A percentile compares a stretch with the other conserved stretches of the same genome.
These are phyloP conservation scores for Ceyx cyanopectus DNA, from an alignment of 2,113 vertebrate species.

Conservation along the genomic window DNA sequence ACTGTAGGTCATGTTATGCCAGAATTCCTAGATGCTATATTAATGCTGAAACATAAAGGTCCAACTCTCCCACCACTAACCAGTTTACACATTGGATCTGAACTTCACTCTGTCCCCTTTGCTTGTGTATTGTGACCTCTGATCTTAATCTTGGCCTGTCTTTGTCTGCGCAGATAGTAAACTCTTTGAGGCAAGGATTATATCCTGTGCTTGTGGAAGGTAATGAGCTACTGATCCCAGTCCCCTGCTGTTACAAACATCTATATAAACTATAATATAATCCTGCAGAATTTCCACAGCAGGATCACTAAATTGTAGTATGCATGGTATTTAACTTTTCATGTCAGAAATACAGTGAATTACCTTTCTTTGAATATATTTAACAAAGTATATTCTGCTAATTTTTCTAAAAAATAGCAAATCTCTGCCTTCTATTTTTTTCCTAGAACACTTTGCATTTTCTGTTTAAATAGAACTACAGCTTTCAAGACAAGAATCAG, in stretches of 20 bases:
- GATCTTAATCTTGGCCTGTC: constrained; percentile 45
- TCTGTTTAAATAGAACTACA: not conserved
- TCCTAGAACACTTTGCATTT: not conserved
- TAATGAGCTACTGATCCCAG: constrained; percentile 33
- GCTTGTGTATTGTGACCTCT: constrained; percentile 25
- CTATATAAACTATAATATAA: not conserved
- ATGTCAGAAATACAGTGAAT: not conserved
- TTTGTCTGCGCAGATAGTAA: not conserved
- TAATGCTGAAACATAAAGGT: not conserved
- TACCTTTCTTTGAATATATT: not conserved
- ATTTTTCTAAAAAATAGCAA: not conserved
- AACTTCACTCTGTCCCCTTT: not conserved
- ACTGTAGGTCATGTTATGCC: not conserved
- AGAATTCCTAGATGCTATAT: not conserved
- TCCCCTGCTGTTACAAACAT: not conserved
- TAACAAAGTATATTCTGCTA: not conserved
- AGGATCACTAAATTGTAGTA: not conserved
- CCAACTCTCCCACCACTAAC: not conserved
- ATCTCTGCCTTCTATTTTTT: not conserved
- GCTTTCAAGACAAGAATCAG: not conserved
- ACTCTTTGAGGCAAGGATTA: constrained; percentile 28
- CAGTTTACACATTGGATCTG: not conserved
- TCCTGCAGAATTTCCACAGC: not conserved
- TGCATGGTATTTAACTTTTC: not conserved
- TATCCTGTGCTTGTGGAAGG: constrained; percentile 31